Conservation (phyloP, 2,888 invertebrate species). For the Tipula unca region DNA sequence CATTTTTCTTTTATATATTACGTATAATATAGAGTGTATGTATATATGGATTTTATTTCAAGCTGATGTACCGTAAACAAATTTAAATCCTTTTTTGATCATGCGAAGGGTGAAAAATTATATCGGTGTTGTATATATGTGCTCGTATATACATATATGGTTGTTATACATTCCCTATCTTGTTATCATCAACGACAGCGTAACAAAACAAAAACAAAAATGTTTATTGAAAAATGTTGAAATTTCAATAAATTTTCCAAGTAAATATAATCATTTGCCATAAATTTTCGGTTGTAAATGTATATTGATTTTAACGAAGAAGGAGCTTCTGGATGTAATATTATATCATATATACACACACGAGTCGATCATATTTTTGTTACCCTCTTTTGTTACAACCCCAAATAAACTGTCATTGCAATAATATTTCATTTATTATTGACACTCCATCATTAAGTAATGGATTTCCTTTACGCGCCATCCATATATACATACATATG, state of each 20-base stretch:
- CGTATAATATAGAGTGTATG: background rate
- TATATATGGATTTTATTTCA: background rate
- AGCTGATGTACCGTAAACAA: constrained; percentile 8
- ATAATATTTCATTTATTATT: background rate
- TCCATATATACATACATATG: background rate
- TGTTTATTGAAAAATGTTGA: background rate
- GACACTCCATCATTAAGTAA: background rate
- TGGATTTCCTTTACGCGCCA: background rate
- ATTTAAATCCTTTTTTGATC: background rate
- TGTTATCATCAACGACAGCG: background rate
- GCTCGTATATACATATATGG: background rate
- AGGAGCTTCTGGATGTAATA: background rate
- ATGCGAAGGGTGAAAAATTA: background rate
- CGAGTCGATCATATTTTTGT: background rate
- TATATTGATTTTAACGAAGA: background rate
- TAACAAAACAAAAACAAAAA: background rate
- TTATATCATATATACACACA: background rate
- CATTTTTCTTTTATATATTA: background rate
- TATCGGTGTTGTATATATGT: background rate
- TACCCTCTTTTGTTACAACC: background rate
- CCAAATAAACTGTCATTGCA: background rate
- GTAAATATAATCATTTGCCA: background rate
- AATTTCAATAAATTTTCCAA: background rate
- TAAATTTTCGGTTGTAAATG: background rate
- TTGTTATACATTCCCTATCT: background rate